phyloP scores from a whole-genome alignment of 2,797 vertebrate species.

The Champsocephalus esox region DNA sequence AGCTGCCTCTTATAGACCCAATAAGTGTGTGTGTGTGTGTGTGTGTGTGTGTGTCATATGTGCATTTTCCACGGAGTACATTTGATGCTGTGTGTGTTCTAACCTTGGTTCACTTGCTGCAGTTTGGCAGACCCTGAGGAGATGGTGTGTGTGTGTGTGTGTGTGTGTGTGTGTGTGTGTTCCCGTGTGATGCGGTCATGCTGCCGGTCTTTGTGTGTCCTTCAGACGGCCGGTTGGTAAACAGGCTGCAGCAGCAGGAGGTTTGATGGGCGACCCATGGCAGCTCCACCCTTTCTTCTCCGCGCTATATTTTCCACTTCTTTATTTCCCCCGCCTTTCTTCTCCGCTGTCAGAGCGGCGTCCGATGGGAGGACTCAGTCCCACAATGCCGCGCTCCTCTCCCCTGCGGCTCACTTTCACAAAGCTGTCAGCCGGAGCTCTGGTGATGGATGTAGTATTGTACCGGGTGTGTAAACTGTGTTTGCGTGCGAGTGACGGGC shows the following conservation, averaged over 20 bases:
- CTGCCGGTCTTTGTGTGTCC: constrained; percentile 80
- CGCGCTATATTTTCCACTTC: constrained; percentile 8
- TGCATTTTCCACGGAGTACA: too few relatives aligned
- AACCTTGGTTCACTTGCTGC: too few relatives aligned
- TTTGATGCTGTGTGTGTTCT: too few relatives aligned
- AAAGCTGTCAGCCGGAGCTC: constrained; percentile 75
- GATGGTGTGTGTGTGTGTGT: too few relatives aligned
- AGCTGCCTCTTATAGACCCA: too few relatives aligned
- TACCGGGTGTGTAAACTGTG: constrained; percentile 40
- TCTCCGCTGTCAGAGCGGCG: constrained; percentile 63
- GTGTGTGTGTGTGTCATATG: too few relatives aligned
- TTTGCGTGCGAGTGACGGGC: constrained; percentile 4
- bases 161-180: constrained; percentile 41
- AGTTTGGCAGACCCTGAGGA: too few relatives aligned
- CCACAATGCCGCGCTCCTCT: constrained; percentile 73
- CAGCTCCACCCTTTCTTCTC: constrained; percentile 53
- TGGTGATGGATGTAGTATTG: constrained; percentile 70
- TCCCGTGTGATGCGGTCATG: constrained; percentile 49
- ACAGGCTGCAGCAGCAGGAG: constrained; percentile 71
- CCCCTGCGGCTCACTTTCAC: constrained; percentile 76
- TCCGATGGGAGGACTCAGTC: constrained; percentile 77
- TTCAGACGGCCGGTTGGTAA: constrained; percentile 72
- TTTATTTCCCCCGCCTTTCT: constrained; percentile 31
- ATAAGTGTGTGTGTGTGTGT: too few relatives aligned
- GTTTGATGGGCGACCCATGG: constrained; percentile 68